A percentile compares a stretch with the other conserved stretches of the same genome.
These are phyloP conservation scores for Trichonephila clavipes DNA, from an alignment of 1,140 invertebrate genomes.

Conservation along the genomic window DNA sequence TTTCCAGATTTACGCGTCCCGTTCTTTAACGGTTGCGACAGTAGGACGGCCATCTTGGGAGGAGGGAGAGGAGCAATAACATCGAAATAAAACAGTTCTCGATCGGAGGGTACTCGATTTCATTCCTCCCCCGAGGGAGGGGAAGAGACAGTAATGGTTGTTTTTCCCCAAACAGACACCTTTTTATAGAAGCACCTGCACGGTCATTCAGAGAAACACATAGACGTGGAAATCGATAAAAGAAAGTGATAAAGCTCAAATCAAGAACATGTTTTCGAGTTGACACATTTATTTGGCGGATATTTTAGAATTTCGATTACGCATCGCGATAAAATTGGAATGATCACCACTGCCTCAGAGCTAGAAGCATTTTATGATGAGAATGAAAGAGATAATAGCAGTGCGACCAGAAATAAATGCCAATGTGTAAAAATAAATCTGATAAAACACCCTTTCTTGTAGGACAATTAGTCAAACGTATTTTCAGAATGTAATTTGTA, in stretches of 20 bases:
- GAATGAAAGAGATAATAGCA: too few species aligned
- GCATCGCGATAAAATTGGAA: not conserved
- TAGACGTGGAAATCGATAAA: not conserved
- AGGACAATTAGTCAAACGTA: too few species aligned
- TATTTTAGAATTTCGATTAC: not conserved
- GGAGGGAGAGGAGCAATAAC: not conserved
- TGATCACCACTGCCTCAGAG: too few species aligned
- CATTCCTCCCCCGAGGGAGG: not conserved
- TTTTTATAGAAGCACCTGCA: not conserved
- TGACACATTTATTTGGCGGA: not conserved
- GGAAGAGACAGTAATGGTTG: not conserved
- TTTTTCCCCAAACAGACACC: not conserved
- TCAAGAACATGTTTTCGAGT: not conserved
- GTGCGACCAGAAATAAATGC: too few species aligned
- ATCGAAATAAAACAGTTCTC: constrained; percentile 6
- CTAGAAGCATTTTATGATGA: too few species aligned
- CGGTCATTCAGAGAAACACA: not conserved
- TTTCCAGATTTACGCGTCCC: not conserved
- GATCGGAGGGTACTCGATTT: not conserved
- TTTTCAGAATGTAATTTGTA: too few species aligned
- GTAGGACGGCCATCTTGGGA: not conserved
- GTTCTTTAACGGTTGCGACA: not conserved
- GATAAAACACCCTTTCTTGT: too few species aligned
- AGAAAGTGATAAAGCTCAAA: not conserved
- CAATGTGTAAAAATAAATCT: too few species aligned